Conservation (phyloP, 30 jellyfish, hydroid and myxozoan genomes). For the Mastigias papua region DNA sequence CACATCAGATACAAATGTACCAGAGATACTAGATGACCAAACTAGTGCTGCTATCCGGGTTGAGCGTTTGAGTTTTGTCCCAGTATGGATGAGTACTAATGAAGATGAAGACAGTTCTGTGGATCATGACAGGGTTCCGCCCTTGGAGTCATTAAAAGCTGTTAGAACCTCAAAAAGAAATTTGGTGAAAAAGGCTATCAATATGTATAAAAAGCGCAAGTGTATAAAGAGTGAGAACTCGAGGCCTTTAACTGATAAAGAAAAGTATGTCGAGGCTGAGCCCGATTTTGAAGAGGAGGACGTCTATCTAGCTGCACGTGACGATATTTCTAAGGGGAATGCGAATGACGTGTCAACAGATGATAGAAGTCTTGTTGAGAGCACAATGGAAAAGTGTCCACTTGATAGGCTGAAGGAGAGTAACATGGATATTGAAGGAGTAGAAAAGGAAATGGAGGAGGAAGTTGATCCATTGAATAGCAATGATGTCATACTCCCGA, state of each 20-base stretch:
- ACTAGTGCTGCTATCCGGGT: background rate
- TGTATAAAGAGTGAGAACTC: background rate
- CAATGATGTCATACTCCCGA: conserved; percentile 23
- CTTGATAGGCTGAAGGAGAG: background rate
- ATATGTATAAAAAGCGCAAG: background rate
- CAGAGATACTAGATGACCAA: background rate
- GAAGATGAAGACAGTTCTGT: background rate
- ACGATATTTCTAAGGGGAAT: too few relatives aligned
- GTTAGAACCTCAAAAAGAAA: background rate
- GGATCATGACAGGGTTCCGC: background rate
- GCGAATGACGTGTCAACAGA: background rate
- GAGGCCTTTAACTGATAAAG: background rate
- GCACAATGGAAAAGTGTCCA: background rate
- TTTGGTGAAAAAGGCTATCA: background rate
- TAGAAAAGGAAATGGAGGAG: background rate
- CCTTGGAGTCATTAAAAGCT: background rate
- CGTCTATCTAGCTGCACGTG: background rate
- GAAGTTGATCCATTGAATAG: too few relatives aligned
- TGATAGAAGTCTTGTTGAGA: background rate
- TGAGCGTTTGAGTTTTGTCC: conserved; percentile 17
- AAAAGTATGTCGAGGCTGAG: background rate
- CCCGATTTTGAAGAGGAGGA: background rate
- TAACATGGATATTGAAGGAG: background rate
- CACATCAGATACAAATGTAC: background rate
- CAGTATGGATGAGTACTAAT: conserved; percentile 7